Percentiles rank a stretch among this genome's conserved stretches.
phyloP scores from a whole-genome alignment of 2,888 invertebrate genomes.

The Limenitis camilla region DNA sequence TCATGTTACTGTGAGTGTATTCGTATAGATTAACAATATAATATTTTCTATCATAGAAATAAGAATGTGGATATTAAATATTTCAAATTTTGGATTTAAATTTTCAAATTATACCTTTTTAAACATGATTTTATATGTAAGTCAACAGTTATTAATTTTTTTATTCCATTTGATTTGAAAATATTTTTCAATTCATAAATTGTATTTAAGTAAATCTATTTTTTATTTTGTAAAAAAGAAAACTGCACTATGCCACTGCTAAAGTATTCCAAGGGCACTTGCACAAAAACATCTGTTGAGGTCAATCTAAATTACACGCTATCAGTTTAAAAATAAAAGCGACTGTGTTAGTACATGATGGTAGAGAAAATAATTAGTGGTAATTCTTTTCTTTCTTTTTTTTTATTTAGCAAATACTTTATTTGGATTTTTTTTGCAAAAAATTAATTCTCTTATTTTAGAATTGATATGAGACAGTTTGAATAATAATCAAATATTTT shows the following conservation, averaged over 20 bases:
- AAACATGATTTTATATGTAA: no score
- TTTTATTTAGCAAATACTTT: not conserved
- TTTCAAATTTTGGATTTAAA: no score
- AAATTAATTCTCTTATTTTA: no score
- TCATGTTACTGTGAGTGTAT: no score
- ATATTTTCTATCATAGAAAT: no score
- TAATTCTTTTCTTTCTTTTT: conserved; percentile 11
- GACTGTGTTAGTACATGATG: conserved; percentile 22
- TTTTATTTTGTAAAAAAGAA: conserved; percentile 6
- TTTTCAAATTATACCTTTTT: no score
- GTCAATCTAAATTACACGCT: conserved; percentile 11
- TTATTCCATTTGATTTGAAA: no score
- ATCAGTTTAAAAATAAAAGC: conserved; percentile 16
- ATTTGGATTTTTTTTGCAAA: not conserved
- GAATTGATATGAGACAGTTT: no score
- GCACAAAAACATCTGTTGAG: conserved; percentile 11
- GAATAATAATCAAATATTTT: not conserved
- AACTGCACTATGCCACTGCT: conserved; percentile 7
- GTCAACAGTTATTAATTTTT: no score
- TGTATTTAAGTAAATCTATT: not conserved
- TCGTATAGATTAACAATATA: no score
- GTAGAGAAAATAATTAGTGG: conserved; percentile 21
- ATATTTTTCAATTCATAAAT: no score
- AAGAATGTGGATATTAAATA: no score
- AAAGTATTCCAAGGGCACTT: conserved; percentile 10